Evolutionary conservation across 2,797 vertebrate species (phyloP).

Genomic region (Pipistrellus nathusii): DNA sequence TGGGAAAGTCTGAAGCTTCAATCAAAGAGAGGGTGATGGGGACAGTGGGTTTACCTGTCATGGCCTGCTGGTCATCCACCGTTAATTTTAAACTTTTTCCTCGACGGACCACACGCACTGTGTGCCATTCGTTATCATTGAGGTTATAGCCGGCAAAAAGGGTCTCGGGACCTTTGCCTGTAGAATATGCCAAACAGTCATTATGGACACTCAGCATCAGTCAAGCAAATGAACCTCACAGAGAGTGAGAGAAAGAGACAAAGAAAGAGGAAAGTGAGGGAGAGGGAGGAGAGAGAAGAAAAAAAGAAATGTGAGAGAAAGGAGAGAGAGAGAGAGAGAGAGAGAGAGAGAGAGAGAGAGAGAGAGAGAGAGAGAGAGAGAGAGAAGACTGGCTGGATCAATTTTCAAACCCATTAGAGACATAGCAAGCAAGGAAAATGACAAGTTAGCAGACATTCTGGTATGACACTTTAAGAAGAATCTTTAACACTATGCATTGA

Average conservation of each 20-base stretch:
- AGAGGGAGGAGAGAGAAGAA: constrained; percentile 61
- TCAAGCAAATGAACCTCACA: constrained; percentile 89
- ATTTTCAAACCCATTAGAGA: constrained; percentile 82
- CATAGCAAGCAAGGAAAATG: constrained; percentile 82
- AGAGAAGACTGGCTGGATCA: constrained; percentile 80
- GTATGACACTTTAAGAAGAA: constrained; percentile 64
- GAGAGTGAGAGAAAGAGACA: constrained; percentile 84
- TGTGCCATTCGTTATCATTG: constrained; percentile 99
- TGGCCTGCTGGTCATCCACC: constrained; percentile 96
- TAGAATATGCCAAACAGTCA: constrained; percentile 97
- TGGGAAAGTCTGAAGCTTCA: background rate
- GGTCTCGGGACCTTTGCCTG: constrained; percentile 99
- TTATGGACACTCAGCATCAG: constrained; percentile 89
- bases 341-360: background rate
- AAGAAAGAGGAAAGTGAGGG: background rate
- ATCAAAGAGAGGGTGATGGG: background rate
- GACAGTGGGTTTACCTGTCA: constrained; percentile 92
- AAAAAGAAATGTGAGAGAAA: background rate
- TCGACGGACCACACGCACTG: constrained; percentile 97
- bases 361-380: background rate
- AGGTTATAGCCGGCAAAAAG: constrained; percentile 99
- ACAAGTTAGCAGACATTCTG: constrained; percentile 81
- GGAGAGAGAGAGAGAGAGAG: background rate
- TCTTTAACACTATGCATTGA: constrained; percentile 42
- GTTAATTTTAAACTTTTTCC: constrained; percentile 98